Evolutionary conservation across 2,113 vertebrate genomes (phyloP), one percentile per base, ranked within the genome.

Genomic region (Ptyas mucosa): DNA sequence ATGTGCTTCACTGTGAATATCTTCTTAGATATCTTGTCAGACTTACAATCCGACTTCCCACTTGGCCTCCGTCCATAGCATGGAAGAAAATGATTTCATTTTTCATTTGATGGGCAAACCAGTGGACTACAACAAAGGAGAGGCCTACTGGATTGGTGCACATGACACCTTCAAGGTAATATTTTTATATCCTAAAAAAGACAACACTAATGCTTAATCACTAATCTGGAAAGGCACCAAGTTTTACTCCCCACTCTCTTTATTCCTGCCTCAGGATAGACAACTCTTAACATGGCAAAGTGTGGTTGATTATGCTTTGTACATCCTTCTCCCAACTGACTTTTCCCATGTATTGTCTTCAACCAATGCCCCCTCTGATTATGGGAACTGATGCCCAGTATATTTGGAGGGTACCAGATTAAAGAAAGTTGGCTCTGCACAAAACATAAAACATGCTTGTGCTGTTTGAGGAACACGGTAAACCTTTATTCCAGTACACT

Each of bases 1-100:
- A 53, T 53, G 1, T 81, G 34, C 34, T 20, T 92, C 21, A 6
- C n/a, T 53, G n/a, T 88, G 51, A 11, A 34, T 88, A 49, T 75
- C n/a, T 12, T 49, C 86, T 24, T 87, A 92, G 91, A 75, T 75
- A 15, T 58, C 57, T 69, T 92, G 91, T 12, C 55, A 88, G 57
- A 54, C 34, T 12, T 54, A 29, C 53, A 18, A 2, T 49, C 23
- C 6, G 14, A 29, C 3, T 9, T 64, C 91, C 86, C 91, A 92
- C 91, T 34, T 92, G 15, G 91, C 91, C 49, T 92, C 91, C 23
- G 46, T 92, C 46, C 91, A 92, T 61, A 92, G 91, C 14, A 1
- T 10, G 1, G 91, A 92, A 75, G 91, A 88, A 88, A 92, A 92
- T 54, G 91, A 92, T 58, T 92, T 92, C 46, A 88, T 92, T 92